A percentile compares a stretch with the other conserved stretches of the same genome.
These are phyloP conservation scores for Ptilonorhynchus violaceus DNA, from an alignment of 2,113 vertebrate genomes.

Conservation along the genomic window DNA sequence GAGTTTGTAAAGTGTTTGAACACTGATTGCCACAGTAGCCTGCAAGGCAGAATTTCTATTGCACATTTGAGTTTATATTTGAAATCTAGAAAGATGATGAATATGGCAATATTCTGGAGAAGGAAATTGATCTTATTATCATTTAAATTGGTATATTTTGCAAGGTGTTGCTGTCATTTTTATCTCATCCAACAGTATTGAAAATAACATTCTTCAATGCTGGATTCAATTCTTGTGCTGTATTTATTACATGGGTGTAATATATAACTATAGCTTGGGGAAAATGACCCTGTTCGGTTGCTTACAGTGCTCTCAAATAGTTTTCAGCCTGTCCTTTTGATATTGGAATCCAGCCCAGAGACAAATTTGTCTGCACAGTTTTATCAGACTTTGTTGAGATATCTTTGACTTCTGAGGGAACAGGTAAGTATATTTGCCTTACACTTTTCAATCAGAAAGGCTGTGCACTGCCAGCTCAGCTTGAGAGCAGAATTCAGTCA, in stretches of 20 bases:
- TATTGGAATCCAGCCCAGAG: neutral
- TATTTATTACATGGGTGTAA: neutral
- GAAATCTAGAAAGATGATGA: neutral
- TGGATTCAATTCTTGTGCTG: neutral
- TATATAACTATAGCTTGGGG: neutral
- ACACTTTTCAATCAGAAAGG: neutral
- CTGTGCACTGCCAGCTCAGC: neutral
- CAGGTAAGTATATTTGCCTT: neutral
- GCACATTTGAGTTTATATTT: neutral
- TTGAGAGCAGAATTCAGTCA: neutral
- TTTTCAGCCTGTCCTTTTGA: neutral
- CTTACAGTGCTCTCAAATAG: neutral
- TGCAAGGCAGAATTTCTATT: neutral
- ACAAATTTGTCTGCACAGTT: constrained; percentile 5
- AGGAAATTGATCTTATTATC: neutral
- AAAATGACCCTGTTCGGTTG: neutral
- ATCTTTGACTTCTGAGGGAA: neutral
- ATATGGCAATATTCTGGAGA: neutral
- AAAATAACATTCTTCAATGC: neutral
- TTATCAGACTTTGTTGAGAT: neutral
- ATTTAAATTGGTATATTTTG: neutral
- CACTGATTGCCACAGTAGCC: neutral
- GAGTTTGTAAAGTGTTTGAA: neutral
- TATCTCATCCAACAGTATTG: neutral
- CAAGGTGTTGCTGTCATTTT: neutral